Conservation (phyloP, 2,113 vertebrate species). For the Hippocampus zosterae region DNA sequence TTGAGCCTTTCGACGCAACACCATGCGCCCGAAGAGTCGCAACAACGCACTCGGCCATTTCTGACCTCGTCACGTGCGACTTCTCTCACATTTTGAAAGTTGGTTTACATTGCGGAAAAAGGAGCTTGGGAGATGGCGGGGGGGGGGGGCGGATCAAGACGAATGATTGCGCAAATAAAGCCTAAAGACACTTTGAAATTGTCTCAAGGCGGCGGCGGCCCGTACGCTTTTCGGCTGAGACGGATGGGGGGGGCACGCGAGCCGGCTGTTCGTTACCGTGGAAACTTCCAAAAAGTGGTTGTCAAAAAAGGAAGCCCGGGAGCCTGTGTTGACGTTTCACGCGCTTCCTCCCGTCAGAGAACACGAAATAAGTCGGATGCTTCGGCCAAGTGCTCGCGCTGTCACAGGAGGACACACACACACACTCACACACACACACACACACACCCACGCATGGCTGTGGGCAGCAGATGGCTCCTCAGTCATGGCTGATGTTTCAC, state of each 20-base stretch:
- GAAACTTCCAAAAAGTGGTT: background rate
- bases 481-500: slow-evolving; percentile 71
- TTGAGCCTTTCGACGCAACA: too few relatives aligned
- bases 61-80: too few relatives aligned
- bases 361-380: background rate
- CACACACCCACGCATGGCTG: slow-evolving; percentile 12
- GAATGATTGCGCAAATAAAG: background rate
- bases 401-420: background rate
- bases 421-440: background rate
- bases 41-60: background rate
- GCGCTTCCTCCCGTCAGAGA: background rate
- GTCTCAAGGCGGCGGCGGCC: background rate
- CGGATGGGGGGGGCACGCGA: background rate
- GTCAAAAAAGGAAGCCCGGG: background rate
- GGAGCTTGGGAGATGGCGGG: background rate
- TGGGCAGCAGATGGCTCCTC: slow-evolving; percentile 63
- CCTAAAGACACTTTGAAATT: background rate
- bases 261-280: background rate
- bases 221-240: background rate
- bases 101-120: background rate
- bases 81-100: too few relatives aligned
- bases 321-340: background rate
- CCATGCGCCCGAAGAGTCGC: too few relatives aligned
- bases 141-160: background rate
- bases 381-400: background rate